These are phyloP conservation scores for Molanna angustata DNA, from an alignment of 2,888 invertebrate species.

Conservation along the genomic window DNA sequence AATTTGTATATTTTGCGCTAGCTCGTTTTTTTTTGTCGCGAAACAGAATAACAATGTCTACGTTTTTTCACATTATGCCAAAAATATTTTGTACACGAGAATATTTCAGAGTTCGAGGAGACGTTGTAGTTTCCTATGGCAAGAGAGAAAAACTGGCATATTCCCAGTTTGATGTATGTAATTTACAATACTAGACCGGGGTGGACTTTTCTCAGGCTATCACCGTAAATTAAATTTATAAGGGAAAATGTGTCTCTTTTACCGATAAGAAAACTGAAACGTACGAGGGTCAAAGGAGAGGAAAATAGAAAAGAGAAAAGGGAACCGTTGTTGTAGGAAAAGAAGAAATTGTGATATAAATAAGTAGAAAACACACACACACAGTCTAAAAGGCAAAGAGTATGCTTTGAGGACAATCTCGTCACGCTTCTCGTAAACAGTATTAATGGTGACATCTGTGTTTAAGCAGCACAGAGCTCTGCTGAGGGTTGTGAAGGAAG, in stretches of 20 bases:
- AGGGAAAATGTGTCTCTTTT: conserved; percentile 20
- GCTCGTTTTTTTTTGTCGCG: no score
- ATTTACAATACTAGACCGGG: background rate
- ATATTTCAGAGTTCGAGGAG: no score
- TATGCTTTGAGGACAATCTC: conserved; percentile 14
- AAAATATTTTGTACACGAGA: background rate
- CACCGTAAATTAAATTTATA: conserved; percentile 21
- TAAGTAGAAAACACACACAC: background rate
- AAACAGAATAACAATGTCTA: no score
- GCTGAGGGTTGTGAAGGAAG: background rate
- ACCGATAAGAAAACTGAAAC: conserved; percentile 2
- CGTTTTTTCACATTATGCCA: background rate
- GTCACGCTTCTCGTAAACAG: conserved; percentile 32
- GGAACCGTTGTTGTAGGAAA: background rate
- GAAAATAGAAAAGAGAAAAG: background rate
- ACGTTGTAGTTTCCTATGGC: no score
- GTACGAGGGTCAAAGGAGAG: background rate
- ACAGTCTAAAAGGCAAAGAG: no score
- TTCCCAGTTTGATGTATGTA: conserved; percentile 8
- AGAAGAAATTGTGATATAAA: background rate
- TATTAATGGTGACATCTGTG: conserved; percentile 32
- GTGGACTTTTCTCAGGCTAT: conserved; percentile 12
- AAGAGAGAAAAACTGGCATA: no score
- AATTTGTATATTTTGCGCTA: no score
- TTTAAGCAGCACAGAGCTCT: conserved; percentile 14